Conservation (phyloP, 1,140 invertebrate species). For the Notospermus geniculatus region DNA sequence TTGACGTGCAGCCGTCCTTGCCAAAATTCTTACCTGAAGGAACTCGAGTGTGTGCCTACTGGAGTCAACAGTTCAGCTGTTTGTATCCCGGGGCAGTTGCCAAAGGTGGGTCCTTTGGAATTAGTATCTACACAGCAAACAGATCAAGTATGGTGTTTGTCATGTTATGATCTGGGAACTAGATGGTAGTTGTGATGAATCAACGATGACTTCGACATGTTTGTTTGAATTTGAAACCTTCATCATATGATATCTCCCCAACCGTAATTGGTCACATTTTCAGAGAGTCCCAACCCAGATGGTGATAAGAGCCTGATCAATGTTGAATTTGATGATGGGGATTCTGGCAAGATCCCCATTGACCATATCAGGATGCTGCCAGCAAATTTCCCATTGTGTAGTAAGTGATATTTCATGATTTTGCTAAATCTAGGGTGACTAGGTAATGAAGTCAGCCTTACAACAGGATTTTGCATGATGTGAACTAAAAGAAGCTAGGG, state of each 20-base stretch:
- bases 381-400: constrained; percentile 75
- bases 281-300: constrained; percentile 44
- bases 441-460: no score
- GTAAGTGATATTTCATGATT: constrained; percentile 28
- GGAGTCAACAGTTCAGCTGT: constrained; percentile 92
- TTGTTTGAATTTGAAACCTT: no score
- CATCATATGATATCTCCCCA: no score
- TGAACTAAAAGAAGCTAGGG: no score
- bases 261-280: no score
- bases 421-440: not conserved
- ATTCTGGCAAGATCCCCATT: constrained; percentile 84
- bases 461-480: no score
- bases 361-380: constrained; percentile 86
- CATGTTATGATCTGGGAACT: no score
- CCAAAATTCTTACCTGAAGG: constrained; percentile 58
- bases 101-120: constrained; percentile 50
- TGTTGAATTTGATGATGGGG: constrained; percentile 95
- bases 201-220: no score
- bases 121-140: no score
- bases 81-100: constrained; percentile 89
- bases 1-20: constrained; percentile 75
- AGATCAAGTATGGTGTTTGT: no score
- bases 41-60: constrained; percentile 83
- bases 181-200: no score
- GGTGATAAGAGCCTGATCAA: constrained; percentile 70